Evolutionary conservation across 2,113 vertebrate genomes (phyloP).

Genomic region (Podiceps cristatus): DNA sequence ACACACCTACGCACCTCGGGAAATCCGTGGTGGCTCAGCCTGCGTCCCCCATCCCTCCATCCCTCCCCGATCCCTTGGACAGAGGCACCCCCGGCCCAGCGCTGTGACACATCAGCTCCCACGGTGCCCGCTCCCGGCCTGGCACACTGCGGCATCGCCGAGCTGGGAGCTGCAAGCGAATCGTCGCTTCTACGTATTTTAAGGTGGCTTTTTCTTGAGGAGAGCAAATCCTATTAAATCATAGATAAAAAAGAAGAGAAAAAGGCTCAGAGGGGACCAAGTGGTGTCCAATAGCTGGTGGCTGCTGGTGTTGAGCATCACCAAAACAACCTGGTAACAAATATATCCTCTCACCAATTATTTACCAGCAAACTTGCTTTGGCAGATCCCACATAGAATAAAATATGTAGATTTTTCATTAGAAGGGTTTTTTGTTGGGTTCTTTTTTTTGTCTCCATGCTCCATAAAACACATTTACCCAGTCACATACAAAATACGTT

Average conservation of each 20-base stretch:
- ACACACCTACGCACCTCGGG: rapidly evolving
- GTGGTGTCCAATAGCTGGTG: neutral
- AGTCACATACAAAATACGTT: constrained; percentile 35
- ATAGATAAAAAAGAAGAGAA: neutral
- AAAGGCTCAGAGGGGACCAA: neutral
- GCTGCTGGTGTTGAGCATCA: neutral
- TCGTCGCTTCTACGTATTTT: neutral
- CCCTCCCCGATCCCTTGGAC: rapidly evolving
- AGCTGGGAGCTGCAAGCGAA: neutral
- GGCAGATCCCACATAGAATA: neutral
- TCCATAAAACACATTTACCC: constrained; percentile 17
- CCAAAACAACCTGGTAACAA: neutral
- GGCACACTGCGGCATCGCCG: rapidly evolving
- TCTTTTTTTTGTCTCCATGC: neutral
- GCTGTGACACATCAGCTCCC: rapidly evolving
- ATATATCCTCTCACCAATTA: neutral
- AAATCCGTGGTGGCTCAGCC: neutral
- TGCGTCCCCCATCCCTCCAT: neutral
- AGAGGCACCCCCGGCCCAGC: neutral
- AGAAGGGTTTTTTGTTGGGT: neutral
- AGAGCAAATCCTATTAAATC: neutral
- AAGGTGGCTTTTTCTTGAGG: neutral
- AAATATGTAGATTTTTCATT: constrained; percentile 1
- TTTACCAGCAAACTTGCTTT: constrained; percentile 18
- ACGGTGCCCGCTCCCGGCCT: rapidly evolving